Evolutionary conservation across 1,140 invertebrate species (phyloP).

Genomic region (Ladona fulva): DNA sequence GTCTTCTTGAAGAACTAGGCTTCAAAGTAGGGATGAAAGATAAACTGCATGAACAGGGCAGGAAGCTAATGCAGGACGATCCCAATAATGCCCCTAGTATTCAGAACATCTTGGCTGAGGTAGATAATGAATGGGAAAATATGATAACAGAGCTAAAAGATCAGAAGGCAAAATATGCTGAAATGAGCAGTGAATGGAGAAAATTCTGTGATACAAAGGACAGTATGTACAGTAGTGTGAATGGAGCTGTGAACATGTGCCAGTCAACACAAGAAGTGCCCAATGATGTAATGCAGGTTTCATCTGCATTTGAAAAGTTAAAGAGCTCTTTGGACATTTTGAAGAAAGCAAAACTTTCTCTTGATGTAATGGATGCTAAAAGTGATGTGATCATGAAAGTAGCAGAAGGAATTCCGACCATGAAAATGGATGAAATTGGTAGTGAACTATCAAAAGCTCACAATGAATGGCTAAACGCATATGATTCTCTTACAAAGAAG

Average conservation of each 20-base stretch:
- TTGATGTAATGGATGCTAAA: conserved; percentile 67
- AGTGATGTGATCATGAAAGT: conserved; percentile 58
- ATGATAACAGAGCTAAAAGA: conserved; percentile 61
- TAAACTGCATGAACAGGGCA: conserved; percentile 56
- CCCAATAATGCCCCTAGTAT: conserved; percentile 65
- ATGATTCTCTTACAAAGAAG: conserved; percentile 56
- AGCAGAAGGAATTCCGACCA: conserved; percentile 61
- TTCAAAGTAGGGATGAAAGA: conserved; percentile 43
- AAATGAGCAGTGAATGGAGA: conserved; percentile 61
- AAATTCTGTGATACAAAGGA: conserved; percentile 63
- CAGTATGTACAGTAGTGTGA: conserved; percentile 55
- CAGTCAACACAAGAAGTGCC: conserved; percentile 50
- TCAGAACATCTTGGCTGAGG: conserved; percentile 62
- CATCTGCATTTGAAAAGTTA: conserved; percentile 56
- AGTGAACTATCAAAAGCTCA: conserved; percentile 50
- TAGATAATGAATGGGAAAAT: conserved; percentile 71
- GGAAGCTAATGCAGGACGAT: conserved; percentile 68
- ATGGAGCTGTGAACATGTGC: conserved; percentile 50
- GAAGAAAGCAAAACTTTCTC: conserved; percentile 58
- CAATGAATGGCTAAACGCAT: conserved; percentile 63
- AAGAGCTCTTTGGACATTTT: conserved; percentile 63
- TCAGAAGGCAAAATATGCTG: conserved; percentile 51
- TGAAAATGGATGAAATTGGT: conserved; percentile 53
- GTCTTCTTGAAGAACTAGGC: conserved; percentile 42
- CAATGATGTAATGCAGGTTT: conserved; percentile 49